A percentile compares a stretch with the other conserved stretches of the same genome.
phyloP scores from a whole-genome alignment of 2,888 invertebrate genomes.

The Patella ulyssiponensis region DNA sequence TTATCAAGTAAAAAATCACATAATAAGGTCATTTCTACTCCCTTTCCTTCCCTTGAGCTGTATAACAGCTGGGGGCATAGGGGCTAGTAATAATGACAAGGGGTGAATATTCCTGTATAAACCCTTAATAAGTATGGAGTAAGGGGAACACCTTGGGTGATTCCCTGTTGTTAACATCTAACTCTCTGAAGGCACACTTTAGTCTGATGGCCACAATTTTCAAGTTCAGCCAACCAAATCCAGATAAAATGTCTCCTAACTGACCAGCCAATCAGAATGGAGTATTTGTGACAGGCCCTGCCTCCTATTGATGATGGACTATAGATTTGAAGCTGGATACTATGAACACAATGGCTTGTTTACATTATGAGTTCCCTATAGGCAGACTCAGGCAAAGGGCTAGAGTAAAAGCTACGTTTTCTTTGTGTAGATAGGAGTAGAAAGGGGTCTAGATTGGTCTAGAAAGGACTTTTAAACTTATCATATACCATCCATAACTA shows the following conservation, averaged over 20 bases:
- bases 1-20: no score
- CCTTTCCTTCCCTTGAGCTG: no score
- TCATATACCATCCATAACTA: slow-evolving; percentile 5
- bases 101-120: background rate
- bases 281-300: background rate
- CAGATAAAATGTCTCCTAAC: background rate
- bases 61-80: slow-evolving; percentile 5
- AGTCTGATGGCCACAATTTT: background rate
- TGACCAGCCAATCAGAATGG: background rate
- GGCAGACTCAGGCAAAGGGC: background rate
- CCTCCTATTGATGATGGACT: slow-evolving; percentile 8
- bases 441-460: background rate
- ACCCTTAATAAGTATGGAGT: slow-evolving; percentile 5
- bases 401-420: background rate
- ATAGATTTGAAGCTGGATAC: background rate
- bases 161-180: background rate
- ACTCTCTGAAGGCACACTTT: slow-evolving; percentile 7
- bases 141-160: slow-evolving; percentile 11
- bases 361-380: background rate
- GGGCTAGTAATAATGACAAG: background rate
- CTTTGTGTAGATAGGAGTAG: slow-evolving; percentile 8
- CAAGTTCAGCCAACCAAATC: background rate
- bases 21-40: no score
- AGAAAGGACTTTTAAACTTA: background rate
- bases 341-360: background rate